Evolutionary conservation across 1,140 invertebrate species (phyloP), one percentile per base, ranked within the genome.

Genomic region (Aphaenogaster floridana): DNA sequence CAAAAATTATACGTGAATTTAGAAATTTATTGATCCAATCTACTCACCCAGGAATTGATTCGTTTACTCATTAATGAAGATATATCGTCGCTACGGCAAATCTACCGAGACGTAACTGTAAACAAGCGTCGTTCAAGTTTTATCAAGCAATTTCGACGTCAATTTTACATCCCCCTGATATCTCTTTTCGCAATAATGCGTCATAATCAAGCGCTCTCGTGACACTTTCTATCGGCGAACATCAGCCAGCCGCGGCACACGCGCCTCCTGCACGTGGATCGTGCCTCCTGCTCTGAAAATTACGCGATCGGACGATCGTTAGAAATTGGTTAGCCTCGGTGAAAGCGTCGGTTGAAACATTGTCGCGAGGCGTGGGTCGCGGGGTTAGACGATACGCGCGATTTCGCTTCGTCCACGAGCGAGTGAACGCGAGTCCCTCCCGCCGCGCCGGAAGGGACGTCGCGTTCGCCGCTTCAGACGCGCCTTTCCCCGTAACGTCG

Each of bases 291-390:
- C 72, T 54, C 48, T 77, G 81, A 63, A 85, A 76, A 85, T 85
- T 85, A 85, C 57, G 45, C 72, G 69, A 76, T 72, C 52, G 69
- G 13, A 34, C 13, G 45, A 28, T 64, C 57, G 72, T 52, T 50
- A 63, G 54, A 34, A 11, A 87, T 34, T 48, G 59, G 21, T 36
- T 66, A 88, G 72, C n/a, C 45, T 21, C n/a, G 89, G 90, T 90
- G 90, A 91, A 91, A 91, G 90, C 89, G 71, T 57, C 78, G 86
- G 83, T 63, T 78, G 87, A 88, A 91, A 91, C 84, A 87, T 86
- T 90, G 90, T 91, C 90, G 78, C 89, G 89, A 89, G 87, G 83
- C 87, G 87, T 89, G 57, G 84, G 89, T 91, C 84, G 89, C 79
- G 66, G 68, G 89, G 83, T 91, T 90, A 89, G 79, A 48, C 57